phyloP scores from a whole-genome alignment of 2,888 invertebrate genomes.

The Phyto melanocephala region DNA sequence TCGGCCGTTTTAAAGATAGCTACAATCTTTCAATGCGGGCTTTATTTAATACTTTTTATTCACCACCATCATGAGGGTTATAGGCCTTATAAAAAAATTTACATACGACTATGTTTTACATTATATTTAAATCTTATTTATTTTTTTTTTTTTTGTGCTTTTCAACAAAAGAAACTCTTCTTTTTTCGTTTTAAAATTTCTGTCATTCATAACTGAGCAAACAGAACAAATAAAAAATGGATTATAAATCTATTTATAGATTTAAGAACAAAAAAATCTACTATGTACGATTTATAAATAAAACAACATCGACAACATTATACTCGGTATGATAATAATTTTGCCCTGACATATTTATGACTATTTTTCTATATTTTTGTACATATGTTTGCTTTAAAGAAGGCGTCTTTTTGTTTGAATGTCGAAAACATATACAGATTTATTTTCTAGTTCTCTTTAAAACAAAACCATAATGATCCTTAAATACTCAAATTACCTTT shows the following conservation, averaged over 20 bases:
- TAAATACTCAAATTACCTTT: constrained; percentile 52
- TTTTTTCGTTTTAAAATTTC: background rate
- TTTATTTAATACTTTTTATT: too few species aligned
- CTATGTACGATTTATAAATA: constrained; percentile 34
- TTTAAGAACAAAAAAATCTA: constrained; percentile 5
- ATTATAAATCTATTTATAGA: too few species aligned
- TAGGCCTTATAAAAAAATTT: too few species aligned
- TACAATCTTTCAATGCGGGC: too few species aligned
- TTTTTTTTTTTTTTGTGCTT: background rate
- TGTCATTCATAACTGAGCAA: background rate
- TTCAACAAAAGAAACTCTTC: constrained; percentile 9
- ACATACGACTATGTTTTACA: too few species aligned
- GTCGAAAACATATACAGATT: background rate
- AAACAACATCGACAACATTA: constrained; percentile 2
- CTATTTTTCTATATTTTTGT: background rate
- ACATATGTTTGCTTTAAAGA: background rate
- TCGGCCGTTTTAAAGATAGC: too few species aligned
- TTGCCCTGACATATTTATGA: constrained; percentile 39
- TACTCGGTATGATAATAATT: background rate
- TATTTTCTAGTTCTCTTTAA: constrained; percentile 1
- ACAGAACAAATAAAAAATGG: background rate
- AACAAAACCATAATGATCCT: constrained; percentile 35
- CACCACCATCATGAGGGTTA: too few species aligned
- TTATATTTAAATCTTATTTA: background rate
- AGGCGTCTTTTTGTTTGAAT: background rate